Conservation (phyloP, 2,888 invertebrate species). For the Alcis repandata region DNA sequence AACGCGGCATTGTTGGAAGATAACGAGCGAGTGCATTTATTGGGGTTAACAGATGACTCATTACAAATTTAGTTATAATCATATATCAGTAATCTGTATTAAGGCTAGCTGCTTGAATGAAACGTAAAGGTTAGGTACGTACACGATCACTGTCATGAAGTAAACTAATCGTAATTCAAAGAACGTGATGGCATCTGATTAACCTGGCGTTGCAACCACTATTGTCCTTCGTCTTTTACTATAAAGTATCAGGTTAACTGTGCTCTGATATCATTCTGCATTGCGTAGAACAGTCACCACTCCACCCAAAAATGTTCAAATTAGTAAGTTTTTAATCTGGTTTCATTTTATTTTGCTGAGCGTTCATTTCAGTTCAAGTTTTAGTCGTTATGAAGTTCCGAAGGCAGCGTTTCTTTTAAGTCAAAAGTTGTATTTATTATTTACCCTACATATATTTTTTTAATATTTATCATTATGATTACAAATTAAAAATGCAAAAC, state of each 20-base stretch:
- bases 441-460: not conserved
- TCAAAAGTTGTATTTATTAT: not conserved
- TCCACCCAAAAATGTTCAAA: constrained; percentile 32
- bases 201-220: constrained; percentile 52
- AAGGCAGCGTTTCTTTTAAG: not conserved
- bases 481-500: too few relatives aligned
- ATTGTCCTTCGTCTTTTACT: constrained; percentile 66
- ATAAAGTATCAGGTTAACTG: constrained; percentile 56
- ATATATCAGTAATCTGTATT: not conserved
- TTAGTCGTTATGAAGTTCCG: not conserved
- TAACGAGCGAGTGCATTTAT: not conserved
- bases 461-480: too few relatives aligned
- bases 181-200: constrained; percentile 41
- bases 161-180: constrained; percentile 55
- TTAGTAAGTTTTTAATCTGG: constrained; percentile 24
- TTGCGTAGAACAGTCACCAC: constrained; percentile 48
- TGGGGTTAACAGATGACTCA: not conserved
- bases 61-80: not conserved
- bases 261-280: constrained; percentile 61
- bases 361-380: not conserved
- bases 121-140: not conserved
- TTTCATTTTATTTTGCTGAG: not conserved
- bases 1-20: too few relatives aligned
- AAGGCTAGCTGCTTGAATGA: not conserved
- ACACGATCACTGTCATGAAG: constrained; percentile 3